Base-by-base conservation (phyloP, 2,113 vertebrate genomes). In the Telmatochromis sp. region DNA sequence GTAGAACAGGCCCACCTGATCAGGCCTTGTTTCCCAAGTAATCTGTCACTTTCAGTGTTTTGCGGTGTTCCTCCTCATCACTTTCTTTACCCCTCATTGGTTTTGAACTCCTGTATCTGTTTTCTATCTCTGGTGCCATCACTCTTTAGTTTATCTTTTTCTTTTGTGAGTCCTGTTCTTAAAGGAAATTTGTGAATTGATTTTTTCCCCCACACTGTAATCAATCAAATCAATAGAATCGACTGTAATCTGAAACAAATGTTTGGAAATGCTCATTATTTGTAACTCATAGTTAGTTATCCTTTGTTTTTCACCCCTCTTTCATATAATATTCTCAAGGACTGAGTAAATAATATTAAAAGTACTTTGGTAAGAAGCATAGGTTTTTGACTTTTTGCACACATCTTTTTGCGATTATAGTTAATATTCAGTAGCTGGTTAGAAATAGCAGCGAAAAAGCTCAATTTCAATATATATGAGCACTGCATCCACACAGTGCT, bases 21-120 rank as follows among this genome's bases (percentile, higher is more conserved):
- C 90, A 50, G 57, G 19, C 65, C 37, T 21, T 86, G 87, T 93
- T 94, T 90, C 89, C 89, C 89, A 89, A 91, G 84, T 87, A 84
- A 94, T 92, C 92, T 92, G 92, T 93, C 92, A 82, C 90, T 93
- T 89, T 91, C 87, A 53, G 83, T 88, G 60, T 71, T 80, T 81
- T 19, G 9, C 17, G 33, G 50, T 68, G 80, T 91, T 93, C 84
- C 60, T 89, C 60, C 83, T 90, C 73, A 89, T 94, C 91, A 86
- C 68, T 21, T 81, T 80, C 60, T 63, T 81, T 47, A 57, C 63
- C 47, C 35, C 80, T 83, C 79, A 26, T 85, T 87, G 80, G 65
- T 79, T 90, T 88, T 73, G 35, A 50, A 85, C 51, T 83, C 37
- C 12, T 81, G 37, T 68, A 58, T 83, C 45, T 87, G 58, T 82